Percentiles rank a stretch among this genome's conserved stretches.
phyloP scores from a whole-genome alignment of 2,113 vertebrate genomes.

The Mastomys coucha region DNA sequence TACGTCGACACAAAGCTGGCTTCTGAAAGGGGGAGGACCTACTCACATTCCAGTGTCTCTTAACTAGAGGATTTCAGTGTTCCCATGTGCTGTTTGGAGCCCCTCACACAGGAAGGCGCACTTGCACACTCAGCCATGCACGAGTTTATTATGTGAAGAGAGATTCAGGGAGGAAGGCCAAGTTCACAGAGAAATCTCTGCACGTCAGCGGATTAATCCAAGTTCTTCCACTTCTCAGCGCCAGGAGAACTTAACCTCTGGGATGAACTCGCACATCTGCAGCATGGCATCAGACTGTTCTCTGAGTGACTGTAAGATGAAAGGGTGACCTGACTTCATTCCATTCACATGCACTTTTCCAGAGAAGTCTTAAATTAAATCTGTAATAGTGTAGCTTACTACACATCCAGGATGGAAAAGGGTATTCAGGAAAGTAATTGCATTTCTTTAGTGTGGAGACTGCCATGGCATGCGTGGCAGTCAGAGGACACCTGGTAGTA shows the following conservation, averaged over 20 bases:
- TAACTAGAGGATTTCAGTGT: not conserved
- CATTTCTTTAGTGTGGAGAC: not conserved
- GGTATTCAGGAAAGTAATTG: not conserved
- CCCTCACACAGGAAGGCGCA: constrained; percentile 35
- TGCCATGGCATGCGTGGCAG: no score
- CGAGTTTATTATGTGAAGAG: not conserved
- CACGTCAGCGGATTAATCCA: not conserved
- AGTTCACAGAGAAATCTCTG: not conserved
- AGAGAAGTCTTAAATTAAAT: constrained; percentile 29
- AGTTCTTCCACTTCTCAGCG: constrained; percentile 16
- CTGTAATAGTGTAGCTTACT: not conserved
- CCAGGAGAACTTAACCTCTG: not conserved
- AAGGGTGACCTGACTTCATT: not conserved
- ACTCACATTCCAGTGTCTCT: not conserved
- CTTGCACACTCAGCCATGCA: not conserved
- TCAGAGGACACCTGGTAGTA: not conserved
- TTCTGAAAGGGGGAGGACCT: not conserved
- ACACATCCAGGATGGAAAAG: not conserved
- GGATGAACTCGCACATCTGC: not conserved
- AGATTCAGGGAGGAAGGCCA: constrained; percentile 1
- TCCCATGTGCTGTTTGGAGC: not conserved
- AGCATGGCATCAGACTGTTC: not conserved
- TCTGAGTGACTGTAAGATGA: not conserved
- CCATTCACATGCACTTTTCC: constrained; percentile 16
- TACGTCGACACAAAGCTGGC: constrained; percentile 36